Base-by-base conservation (phyloP, 2,113 vertebrate genomes). In the Tylochromis polylepis region DNA sequence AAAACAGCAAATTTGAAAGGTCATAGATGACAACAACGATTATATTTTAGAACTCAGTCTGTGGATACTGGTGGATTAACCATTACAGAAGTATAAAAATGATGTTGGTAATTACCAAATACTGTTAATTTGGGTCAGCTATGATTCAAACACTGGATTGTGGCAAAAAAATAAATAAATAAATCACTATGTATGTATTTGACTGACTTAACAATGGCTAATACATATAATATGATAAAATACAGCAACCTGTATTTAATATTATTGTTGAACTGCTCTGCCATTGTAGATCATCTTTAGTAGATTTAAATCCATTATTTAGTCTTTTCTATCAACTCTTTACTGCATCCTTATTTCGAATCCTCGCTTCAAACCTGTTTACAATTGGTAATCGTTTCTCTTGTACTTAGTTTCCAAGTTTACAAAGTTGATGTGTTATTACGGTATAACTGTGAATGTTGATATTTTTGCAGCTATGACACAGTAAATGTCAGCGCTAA, bases 251-350 rank as follows among this genome's bases (percentile, higher is more conserved):
- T 18, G 15, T 51, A 18, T 6, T 51, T 51, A 3, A 18, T 18
- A 7, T 6, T 43, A 43, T 4, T 12, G 38, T 46, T 18, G 38
- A 72, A 72, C 15, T 6, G 18, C 46, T 75, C 70, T 75, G 15
- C 27, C 70, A 49, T 8, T 75, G 18, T 75, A 8, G 10, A 75
- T 49, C 49, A 75, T 8, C 29, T 49, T 46, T 46, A 27, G 3
- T 15, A 46, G 22, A 51, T 51, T 75, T 11, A 51, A 51, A 77
- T 77, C 20, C 8, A 67, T 41, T 67, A 36, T 67, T 41, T 36
- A 1, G 0, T 31, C 43, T 77, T 77, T 51, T 31, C 24, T 0
- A 8, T 75, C 43, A 3, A 15, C 67, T 49, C 9, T 31, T 31
- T n/a, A n/a, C n/a, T 51, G 27, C 24, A 51, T 8, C 11, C 31